These are phyloP conservation scores for Craseonycteris thonglongyai DNA, from an alignment of 2,113 vertebrate genomes.

Conservation along the genomic window DNA sequence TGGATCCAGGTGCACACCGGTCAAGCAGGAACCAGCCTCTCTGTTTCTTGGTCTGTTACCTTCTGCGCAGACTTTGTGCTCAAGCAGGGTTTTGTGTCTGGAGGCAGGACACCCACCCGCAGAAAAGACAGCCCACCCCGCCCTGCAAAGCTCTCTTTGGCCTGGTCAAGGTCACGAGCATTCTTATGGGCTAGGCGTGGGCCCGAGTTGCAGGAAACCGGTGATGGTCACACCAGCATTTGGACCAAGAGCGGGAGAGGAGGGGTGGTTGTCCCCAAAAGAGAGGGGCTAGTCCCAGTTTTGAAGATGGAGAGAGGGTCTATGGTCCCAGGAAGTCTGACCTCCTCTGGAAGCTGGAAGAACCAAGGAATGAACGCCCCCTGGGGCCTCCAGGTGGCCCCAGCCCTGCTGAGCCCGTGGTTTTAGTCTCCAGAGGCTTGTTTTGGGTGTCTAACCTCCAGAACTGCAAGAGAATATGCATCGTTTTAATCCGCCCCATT, in stretches of 20 bases:
- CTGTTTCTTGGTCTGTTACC: background rate
- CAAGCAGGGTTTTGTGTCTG: background rate
- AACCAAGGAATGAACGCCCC: too few species aligned
- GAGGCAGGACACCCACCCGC: background rate
- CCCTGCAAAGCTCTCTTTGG: background rate
- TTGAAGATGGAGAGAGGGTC: background rate
- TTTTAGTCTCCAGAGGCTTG: background rate
- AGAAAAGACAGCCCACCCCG: accelerated
- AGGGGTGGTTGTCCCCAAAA: background rate
- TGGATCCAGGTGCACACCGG: background rate
- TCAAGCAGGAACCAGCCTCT: background rate
- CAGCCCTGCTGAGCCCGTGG: background rate
- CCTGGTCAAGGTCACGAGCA: background rate
- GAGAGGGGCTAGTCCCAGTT: background rate
- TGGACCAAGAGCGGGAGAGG: too few species aligned
- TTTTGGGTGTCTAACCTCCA: background rate
- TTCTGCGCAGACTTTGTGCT: background rate
- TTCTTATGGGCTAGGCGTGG: accelerated
- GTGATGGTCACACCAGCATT: too few species aligned
- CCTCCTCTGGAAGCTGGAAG: background rate
- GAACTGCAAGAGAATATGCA: too few species aligned
- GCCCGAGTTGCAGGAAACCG: too few species aligned
- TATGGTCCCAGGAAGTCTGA: accelerated
- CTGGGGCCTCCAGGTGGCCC: background rate
- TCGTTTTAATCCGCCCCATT: background rate